phyloP scores from a whole-genome alignment of 2,797 vertebrate genomes.

The Oophaga sylvatica region DNA sequence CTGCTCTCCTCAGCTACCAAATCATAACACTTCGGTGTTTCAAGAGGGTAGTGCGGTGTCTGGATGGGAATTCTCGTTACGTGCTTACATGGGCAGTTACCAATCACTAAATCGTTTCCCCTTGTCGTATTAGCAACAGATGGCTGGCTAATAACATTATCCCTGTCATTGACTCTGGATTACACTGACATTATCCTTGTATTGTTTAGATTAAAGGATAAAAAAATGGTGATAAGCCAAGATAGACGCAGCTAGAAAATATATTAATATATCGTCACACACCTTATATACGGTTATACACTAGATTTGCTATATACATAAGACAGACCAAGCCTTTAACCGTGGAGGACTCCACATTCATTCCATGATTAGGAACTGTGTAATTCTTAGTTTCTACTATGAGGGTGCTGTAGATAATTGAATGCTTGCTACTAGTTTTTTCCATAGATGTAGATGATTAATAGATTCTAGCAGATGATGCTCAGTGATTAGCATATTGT shows the following conservation, averaged over 20 bases:
- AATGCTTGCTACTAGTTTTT: not conserved
- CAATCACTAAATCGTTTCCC: not conserved
- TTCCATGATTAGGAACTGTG: not conserved
- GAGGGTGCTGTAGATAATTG: not conserved
- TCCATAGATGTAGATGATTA: not conserved
- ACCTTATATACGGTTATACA: not conserved
- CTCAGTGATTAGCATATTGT: too few species aligned
- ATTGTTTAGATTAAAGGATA: slow-evolving; percentile 1
- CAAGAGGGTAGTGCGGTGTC: not conserved
- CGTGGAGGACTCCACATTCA: not conserved
- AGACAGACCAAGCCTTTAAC: not conserved
- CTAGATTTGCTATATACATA: not conserved
- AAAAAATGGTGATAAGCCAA: not conserved
- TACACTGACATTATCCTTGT: slow-evolving; percentile 29
- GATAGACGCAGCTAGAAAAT: not conserved
- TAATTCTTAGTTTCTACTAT: not conserved
- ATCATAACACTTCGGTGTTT: not conserved
- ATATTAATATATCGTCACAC: not conserved
- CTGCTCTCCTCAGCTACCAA: too few species aligned
- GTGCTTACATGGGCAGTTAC: not conserved
- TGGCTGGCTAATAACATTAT: slow-evolving; percentile 27
- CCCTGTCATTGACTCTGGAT: slow-evolving; percentile 31
- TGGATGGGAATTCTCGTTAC: not conserved
- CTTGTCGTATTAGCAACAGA: slow-evolving; percentile 11
- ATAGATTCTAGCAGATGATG: not conserved